Evolutionary conservation across 1,140 invertebrate genomes (phyloP).

Genomic region (Portunus trituberculatus): DNA sequence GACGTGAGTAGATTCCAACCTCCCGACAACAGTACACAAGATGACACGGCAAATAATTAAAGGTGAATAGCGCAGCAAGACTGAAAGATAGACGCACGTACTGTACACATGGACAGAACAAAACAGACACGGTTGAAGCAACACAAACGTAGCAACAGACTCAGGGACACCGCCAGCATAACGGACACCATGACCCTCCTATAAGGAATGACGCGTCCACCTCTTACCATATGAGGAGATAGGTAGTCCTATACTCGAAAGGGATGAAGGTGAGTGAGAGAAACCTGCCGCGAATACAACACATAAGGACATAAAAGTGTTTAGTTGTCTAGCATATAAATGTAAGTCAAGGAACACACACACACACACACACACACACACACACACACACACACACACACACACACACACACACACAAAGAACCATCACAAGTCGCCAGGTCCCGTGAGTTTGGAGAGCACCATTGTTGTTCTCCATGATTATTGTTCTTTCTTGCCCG

Average conservation of each 20-base stretch:
- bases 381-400: not conserved
- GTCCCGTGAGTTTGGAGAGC: not conserved
- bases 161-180: not conserved
- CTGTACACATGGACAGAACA: not conserved
- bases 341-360: not conserved
- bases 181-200: no score
- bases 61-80: not conserved
- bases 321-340: no score
- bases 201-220: no score
- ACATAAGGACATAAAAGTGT: no score
- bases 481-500: conserved; percentile 11
- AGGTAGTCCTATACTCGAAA: no score
- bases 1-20: not conserved
- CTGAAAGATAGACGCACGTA: no score
- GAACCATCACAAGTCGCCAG: not conserved
- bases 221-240: no score
- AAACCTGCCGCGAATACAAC: no score
- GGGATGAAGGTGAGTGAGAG: no score
- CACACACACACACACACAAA: conserved; percentile 9
- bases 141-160: not conserved
- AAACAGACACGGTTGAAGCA: not conserved
- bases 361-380: not conserved
- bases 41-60: not conserved
- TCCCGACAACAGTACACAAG: not conserved
- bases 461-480: conserved; percentile 3